Evolutionary conservation across 1,140 invertebrate genomes (phyloP), one percentile per base, ranked within the genome.

Genomic region (Anastrepha obliqua): DNA sequence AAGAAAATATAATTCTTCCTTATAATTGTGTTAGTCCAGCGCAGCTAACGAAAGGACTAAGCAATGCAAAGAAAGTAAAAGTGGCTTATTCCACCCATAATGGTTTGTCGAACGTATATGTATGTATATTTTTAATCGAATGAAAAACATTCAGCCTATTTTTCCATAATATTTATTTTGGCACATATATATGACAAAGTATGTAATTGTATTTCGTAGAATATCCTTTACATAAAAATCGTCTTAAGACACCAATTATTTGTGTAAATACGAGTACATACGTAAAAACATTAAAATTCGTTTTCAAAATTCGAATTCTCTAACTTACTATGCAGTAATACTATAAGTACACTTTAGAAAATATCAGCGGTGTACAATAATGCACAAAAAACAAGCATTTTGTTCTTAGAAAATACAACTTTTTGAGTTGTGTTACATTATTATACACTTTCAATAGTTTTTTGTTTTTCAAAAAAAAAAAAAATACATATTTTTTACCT

Each of bases 261-360:
- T 81, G 44, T n/a, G 47, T 81, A 81, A 44, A 74, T 74, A 74
- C 70, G 44, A 74, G 15, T 74, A 47, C 70, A 74, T 74, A 74
- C 13, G 51, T 55, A 55, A 87, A 67, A 86, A 39, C 67, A 78
- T 78, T 58, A 86, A 86, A 86, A 88, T 74, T 74, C 39, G 64
- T 55, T 15, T 47, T 81, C 20, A 20, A 87, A 39, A 62, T 44
- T 65, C 42, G 11, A 74, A 55, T 81, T 20, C 5, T 55, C 51
- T 55, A 81, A 55, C 74, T 55, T 55, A 81, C 47, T 81, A 20
- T 55, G 42, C 85, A 60, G 59, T 88, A 92, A 92, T 92, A 92
- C 91, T 92, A 92, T 92, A 92, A 92, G 91, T 92, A 92, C 91
- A 92, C 91, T 92, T 92, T 87, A 87, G 58, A 81, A 47, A 8